Evolutionary conservation across 2,797 vertebrate genomes (phyloP).

Genomic region (Chloroceryle amazona): DNA sequence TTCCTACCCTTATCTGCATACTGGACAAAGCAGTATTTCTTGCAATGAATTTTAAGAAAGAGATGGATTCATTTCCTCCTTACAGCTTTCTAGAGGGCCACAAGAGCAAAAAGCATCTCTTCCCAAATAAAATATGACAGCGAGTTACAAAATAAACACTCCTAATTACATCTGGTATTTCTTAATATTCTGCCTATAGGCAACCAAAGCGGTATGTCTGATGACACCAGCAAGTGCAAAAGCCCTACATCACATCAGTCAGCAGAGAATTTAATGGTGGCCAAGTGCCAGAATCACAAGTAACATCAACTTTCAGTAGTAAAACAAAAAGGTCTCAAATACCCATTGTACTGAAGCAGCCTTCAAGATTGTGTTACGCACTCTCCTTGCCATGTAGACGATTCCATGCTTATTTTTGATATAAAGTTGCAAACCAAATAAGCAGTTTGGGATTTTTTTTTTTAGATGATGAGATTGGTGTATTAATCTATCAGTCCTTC

Average conservation of each 20-base stretch:
- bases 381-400: not conserved
- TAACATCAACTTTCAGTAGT: not conserved
- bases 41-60: not conserved
- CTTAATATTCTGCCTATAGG: not conserved
- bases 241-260: not conserved
- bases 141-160: conserved; percentile 24
- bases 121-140: not conserved
- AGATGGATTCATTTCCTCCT: not conserved
- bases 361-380: not conserved
- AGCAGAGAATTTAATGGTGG: not conserved
- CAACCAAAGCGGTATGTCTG: not conserved
- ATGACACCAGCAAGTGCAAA: not conserved
- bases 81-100: not conserved
- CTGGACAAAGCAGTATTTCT: not conserved
- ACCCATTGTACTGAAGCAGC: not conserved
- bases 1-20: not conserved
- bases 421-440: not conserved
- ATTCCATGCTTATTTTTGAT: not conserved
- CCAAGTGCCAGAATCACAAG: not conserved
- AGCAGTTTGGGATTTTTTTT: not conserved
- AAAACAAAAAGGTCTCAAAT: not conserved
- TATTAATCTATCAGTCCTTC: not conserved
- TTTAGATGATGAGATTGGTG: not conserved
- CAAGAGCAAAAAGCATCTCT: not conserved
- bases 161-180: not conserved